Evolutionary conservation across 2,888 invertebrate species (phyloP).

Genomic region (Mesorhabditis sp.): DNA sequence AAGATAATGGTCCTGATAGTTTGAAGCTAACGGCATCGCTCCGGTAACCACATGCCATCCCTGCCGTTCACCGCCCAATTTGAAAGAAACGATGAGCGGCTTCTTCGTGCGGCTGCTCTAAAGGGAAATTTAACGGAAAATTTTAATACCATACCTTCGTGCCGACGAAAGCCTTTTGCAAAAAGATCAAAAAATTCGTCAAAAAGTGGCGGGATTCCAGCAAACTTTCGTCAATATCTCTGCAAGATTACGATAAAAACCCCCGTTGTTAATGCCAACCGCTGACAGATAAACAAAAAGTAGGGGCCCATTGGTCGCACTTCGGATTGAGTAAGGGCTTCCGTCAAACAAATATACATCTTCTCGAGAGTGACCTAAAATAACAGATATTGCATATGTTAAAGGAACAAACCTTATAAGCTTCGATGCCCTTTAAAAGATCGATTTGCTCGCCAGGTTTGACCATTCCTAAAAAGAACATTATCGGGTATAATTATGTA

Average conservation of each 20-base stretch:
- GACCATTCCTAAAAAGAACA: neutral
- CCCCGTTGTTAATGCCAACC: neutral
- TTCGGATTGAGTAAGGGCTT: slow-evolving; percentile 37
- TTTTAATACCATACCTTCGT: slow-evolving; percentile 8
- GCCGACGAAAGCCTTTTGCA: slow-evolving; percentile 32
- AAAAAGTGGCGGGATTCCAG: slow-evolving; percentile 34
- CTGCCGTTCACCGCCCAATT: slow-evolving; percentile 19
- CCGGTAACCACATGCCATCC: slow-evolving; percentile 39
- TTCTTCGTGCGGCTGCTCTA: slow-evolving; percentile 18
- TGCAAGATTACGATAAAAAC: neutral
- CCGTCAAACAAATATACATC: slow-evolving; percentile 28
- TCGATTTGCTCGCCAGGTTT: neutral
- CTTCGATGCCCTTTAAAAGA: neutral
- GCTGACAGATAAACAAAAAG: slow-evolving; percentile 18
- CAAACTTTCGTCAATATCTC: slow-evolving; percentile 7
- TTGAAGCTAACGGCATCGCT: slow-evolving; percentile 35
- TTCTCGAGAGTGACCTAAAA: slow-evolving; percentile 24
- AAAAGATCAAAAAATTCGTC: slow-evolving; percentile 29
- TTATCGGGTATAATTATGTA: neutral
- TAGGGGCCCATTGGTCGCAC: slow-evolving; percentile 29
- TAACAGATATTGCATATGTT: neutral
- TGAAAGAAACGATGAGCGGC: slow-evolving; percentile 36
- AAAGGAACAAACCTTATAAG: neutral
- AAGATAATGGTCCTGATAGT: slow-evolving; percentile 24
- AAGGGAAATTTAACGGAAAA: neutral